A percentile compares a stretch with the other conserved stretches of the same genome.
Evolutionary conservation across 2,888 invertebrate genomes (phyloP).

Genomic region (Uloborus plumipes): DNA sequence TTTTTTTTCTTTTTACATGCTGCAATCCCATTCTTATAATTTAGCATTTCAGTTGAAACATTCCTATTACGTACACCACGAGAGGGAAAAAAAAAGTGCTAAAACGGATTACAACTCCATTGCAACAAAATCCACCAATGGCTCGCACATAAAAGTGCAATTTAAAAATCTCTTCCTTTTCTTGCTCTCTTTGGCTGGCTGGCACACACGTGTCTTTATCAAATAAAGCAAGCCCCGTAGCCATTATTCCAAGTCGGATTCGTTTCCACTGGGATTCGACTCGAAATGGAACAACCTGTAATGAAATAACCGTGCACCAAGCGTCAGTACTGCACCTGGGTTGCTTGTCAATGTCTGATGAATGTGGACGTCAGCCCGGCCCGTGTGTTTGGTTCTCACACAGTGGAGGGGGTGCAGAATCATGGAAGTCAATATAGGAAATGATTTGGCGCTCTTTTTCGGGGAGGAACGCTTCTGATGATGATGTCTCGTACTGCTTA

Average conservation of each 20-base stretch:
- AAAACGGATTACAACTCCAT: too few relatives aligned
- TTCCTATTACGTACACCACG: too few relatives aligned
- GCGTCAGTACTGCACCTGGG: slow-evolving; percentile 42
- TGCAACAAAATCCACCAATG: neutral
- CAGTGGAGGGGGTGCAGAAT: too few relatives aligned
- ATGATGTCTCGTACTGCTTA: too few relatives aligned
- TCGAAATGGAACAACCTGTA: slow-evolving; percentile 37
- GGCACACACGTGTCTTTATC: slow-evolving; percentile 31
- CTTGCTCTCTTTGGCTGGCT: neutral
- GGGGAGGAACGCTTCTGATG: too few relatives aligned
- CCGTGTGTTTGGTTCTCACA: too few relatives aligned
- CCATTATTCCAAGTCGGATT: slow-evolving; percentile 29
- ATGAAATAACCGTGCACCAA: slow-evolving; percentile 47
- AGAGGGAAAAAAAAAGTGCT: too few relatives aligned
- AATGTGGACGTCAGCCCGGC: slow-evolving; percentile 10
- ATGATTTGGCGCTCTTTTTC: too few relatives aligned
- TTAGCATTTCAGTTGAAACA: too few relatives aligned
- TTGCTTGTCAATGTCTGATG: slow-evolving; percentile 29
- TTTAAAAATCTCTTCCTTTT: slow-evolving; percentile 16
- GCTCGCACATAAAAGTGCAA: neutral
- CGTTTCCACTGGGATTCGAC: slow-evolving; percentile 31
- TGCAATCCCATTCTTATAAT: too few relatives aligned
- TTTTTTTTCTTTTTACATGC: too few relatives aligned
- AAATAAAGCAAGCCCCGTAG: slow-evolving; percentile 31
- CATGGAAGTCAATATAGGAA: too few relatives aligned